phyloP scores from a whole-genome alignment of 2,888 invertebrate genomes.

The Hermaeophaga mercurialis region DNA sequence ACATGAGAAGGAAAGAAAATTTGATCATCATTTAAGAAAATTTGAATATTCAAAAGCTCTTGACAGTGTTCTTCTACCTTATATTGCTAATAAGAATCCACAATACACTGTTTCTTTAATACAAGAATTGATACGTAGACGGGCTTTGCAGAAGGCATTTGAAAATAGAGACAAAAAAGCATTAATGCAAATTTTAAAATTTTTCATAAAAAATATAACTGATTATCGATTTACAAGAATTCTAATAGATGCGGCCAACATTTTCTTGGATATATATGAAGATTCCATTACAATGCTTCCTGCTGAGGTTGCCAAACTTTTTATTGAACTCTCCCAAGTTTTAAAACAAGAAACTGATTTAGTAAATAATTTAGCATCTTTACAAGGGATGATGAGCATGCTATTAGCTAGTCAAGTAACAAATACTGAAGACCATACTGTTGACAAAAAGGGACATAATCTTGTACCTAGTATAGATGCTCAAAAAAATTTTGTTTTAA shows the following conservation, averaged over 20 bases:
- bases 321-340: constrained; percentile 65
- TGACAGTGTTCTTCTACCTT: constrained; percentile 68
- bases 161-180: constrained; percentile 72
- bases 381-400: constrained; percentile 74
- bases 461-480: constrained; percentile 57
- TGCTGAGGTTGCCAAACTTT: constrained; percentile 65
- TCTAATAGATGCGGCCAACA: constrained; percentile 74
- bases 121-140: constrained; percentile 85
- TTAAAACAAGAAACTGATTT: constrained; percentile 72
- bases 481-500: constrained; percentile 64
- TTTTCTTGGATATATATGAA: constrained; percentile 77
- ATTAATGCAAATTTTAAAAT: constrained; percentile 71
- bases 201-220: constrained; percentile 72
- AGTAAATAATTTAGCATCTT: constrained; percentile 66
- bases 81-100: constrained; percentile 69
- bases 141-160: constrained; percentile 77
- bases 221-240: constrained; percentile 76
- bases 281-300: constrained; percentile 67
- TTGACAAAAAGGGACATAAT: constrained; percentile 44
- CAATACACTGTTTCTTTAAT: constrained; percentile 80
- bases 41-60: constrained; percentile 85
- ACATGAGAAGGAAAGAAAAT: constrained; percentile 60
- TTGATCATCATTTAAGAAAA: constrained; percentile 75
- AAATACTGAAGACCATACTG: constrained; percentile 53
- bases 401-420: constrained; percentile 62